These are phyloP conservation scores for Lepisosteus oculatus DNA, from an alignment of 2,113 vertebrate genomes.

Conservation along the genomic window DNA sequence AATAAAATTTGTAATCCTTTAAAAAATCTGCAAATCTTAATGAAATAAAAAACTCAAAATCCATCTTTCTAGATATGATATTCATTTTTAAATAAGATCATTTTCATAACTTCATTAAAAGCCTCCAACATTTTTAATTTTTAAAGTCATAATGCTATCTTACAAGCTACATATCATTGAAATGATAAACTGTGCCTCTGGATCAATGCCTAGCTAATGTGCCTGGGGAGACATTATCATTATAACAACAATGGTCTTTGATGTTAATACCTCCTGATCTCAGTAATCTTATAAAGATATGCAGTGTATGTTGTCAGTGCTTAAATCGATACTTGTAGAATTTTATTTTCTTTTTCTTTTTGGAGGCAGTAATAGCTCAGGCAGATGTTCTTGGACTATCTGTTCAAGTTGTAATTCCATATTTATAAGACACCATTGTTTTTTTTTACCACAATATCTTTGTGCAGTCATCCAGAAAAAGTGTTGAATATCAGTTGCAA, in stretches of 20 bases:
- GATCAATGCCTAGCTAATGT: conserved; percentile 4
- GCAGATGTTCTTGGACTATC: too few species aligned
- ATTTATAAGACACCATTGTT: too few species aligned
- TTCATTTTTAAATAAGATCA: not conserved
- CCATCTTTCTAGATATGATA: not conserved
- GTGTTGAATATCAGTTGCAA: too few species aligned
- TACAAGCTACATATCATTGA: conserved; percentile 4
- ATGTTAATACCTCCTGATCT: conserved; percentile 9
- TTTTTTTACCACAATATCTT: too few species aligned
- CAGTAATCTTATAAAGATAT: conserved; percentile 11
- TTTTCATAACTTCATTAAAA: conserved; percentile 12
- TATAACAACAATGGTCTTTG: conserved; percentile 4
- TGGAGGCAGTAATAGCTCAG: too few species aligned
- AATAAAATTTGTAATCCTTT: too few species aligned
- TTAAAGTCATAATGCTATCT: not conserved
- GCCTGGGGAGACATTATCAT: not conserved
- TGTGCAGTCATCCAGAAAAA: too few species aligned
- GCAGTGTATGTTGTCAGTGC: not conserved
- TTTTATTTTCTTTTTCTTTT: not conserved
- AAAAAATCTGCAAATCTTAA: too few species aligned
- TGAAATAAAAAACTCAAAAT: too few species aligned
- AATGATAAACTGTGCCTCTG: not conserved
- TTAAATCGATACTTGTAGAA: not conserved
- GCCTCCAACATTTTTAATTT: not conserved
- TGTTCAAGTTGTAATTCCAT: too few species aligned